Base-by-base conservation (phyloP, 1,140 invertebrate species). In the Aphis gossypii region DNA sequence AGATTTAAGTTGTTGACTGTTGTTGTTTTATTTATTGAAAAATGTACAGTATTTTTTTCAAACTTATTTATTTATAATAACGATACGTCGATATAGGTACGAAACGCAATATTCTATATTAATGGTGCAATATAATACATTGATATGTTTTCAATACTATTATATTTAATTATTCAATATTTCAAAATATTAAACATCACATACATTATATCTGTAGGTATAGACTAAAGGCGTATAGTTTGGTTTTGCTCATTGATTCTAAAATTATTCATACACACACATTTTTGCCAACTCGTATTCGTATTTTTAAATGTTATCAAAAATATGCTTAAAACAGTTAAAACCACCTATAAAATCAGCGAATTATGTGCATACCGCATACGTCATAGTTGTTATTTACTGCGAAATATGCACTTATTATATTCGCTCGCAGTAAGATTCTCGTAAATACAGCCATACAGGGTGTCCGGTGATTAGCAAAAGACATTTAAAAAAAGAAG, bases 281-380 rank as follows among this genome's bases (percentile, higher is more conserved):
- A 76, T 76, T 76, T 6, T 76, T 9, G 11, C 14, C 4, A 35
- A 76, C 14, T 76, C 4, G 30, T 76, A 68, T n/a, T 76, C 14
- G 60, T n/a, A n/a, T 76, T 76, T 76, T 76, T 76, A n/a, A 76
- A 38, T 38, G 76, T 83, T 38, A 83, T 83, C n/a, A 83, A 83
- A 21, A 83, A 38, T 23, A 83, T 82, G 76, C 20, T 82, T 8
- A 6, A 82, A 82, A 82, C 6, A 20, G 6, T 82, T 21, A 6
- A 82, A 82, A 82, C 6, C 20, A 38, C 76, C 76, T 83, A 83
- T 9, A 18, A 8, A 83, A 35, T 83, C 20, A 2, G 21, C 35
- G 35, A 38, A 38, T 38, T 83, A 82, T 35, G 35, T 83, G 6
- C 35, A 20, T 83, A 83, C 38, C 38, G 38, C 3, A 41, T 41